Percentiles rank a stretch among this genome's conserved stretches.
Conservation (phyloP, 2,888 invertebrate genomes). For the Euproctis similis region DNA sequence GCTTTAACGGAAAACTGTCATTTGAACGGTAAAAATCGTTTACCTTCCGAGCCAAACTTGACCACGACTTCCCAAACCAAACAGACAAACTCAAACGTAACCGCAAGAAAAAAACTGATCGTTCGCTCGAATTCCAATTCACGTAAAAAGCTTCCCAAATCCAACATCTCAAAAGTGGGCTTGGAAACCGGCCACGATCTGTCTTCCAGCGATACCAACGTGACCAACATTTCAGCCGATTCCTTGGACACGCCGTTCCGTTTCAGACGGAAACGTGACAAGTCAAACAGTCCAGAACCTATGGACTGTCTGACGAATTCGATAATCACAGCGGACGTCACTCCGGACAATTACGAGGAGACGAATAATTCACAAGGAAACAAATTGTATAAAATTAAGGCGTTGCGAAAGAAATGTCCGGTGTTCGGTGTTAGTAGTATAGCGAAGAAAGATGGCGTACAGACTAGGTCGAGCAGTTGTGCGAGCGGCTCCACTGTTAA, state of each 20-base stretch:
- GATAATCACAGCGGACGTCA: conserved; percentile 59
- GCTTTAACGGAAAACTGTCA: conserved; percentile 66
- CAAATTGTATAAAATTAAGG: conserved; percentile 68
- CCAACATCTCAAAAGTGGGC: conserved; percentile 38
- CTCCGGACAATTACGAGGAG: conserved; percentile 63
- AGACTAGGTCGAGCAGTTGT: conserved; percentile 64
- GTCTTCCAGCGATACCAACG: conserved; percentile 68
- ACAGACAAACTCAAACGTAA: conserved; percentile 33
- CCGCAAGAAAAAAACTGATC: conserved; percentile 58
- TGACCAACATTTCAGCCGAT: conserved; percentile 66
- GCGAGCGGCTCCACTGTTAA: conserved; percentile 59
- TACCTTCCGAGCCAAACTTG: conserved; percentile 59
- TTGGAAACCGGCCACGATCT: conserved; percentile 58
- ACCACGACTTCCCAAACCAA: conserved; percentile 40
- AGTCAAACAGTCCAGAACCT: conserved; percentile 63
- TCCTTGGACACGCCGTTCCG: conserved; percentile 63
- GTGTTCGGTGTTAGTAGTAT: conserved; percentile 56
- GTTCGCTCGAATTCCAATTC: conserved; percentile 60
- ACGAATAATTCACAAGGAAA: conserved; percentile 67
- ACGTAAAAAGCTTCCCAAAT: conserved; percentile 60
- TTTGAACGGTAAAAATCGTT: conserved; percentile 60
- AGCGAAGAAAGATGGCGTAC: conserved; percentile 62
- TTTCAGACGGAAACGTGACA: conserved; percentile 64
- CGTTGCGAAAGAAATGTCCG: conserved; percentile 63
- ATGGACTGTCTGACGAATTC: conserved; percentile 64